Percentiles rank a stretch among this genome's conserved stretches.
Evolutionary conservation across 2,797 vertebrate genomes (phyloP).

Genomic region (Nyctibius grandis): DNA sequence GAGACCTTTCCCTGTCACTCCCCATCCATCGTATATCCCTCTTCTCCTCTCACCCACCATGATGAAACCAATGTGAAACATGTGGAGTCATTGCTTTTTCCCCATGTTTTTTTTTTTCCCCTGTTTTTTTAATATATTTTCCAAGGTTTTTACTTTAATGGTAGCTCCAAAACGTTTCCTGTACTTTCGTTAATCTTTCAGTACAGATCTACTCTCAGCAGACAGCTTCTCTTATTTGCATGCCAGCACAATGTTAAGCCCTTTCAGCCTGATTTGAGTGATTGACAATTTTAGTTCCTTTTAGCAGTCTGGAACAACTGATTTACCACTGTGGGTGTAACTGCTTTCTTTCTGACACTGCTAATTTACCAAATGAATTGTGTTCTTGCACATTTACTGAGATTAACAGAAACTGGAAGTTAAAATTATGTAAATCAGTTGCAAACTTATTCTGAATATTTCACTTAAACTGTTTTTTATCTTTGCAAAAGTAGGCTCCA

Average conservation of each 20-base stretch:
- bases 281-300: constrained; percentile 50
- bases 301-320: constrained; percentile 44
- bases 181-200: not conserved
- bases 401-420: constrained; percentile 10
- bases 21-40: not conserved
- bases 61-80: not conserved
- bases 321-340: constrained; percentile 44
- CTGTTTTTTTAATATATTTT: not conserved
- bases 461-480: not conserved
- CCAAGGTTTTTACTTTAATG: constrained; percentile 15
- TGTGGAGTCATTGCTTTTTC: not conserved
- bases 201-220: constrained; percentile 7
- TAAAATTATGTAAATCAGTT: constrained; percentile 21
- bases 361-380: constrained; percentile 44
- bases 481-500: not conserved
- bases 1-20: not conserved
- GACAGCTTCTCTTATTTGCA: constrained; percentile 18
- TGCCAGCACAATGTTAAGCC: constrained; percentile 31
- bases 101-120: not conserved
- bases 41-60: not conserved
- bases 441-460: not conserved
- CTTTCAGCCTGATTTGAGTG: constrained; percentile 31
- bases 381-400: constrained; percentile 1
- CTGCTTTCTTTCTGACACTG: constrained; percentile 27
- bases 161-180: not conserved